These are phyloP conservation scores for Myotis vivesi DNA, from an alignment of 2,797 vertebrate genomes.

Conservation along the genomic window DNA sequence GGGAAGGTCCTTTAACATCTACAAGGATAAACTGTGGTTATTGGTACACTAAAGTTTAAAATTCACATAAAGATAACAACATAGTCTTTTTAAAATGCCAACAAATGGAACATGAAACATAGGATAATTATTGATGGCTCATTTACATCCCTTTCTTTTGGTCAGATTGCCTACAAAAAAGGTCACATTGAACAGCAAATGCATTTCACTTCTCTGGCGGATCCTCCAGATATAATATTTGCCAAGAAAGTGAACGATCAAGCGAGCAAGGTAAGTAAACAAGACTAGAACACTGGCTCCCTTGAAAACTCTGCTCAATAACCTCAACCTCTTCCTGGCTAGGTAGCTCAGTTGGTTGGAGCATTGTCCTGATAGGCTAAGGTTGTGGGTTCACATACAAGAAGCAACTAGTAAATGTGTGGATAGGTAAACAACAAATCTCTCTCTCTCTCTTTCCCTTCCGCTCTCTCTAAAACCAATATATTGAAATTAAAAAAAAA, in stretches of 20 bases:
- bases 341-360: not conserved
- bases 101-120: not conserved
- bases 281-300: not conserved
- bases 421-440: not conserved
- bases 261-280: conserved; percentile 93
- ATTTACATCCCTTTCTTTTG: conserved; percentile 33
- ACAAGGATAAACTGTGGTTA: not conserved
- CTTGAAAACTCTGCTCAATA: not conserved
- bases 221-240: conserved; percentile 93
- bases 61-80: not conserved
- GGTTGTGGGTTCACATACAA: not conserved
- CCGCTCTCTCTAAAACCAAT: not conserved
- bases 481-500: not conserved
- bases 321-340: not conserved
- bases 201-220: conserved; percentile 92
- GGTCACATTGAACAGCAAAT: conserved; percentile 90
- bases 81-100: not conserved
- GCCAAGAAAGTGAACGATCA: conserved; percentile 92
- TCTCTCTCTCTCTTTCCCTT: not conserved
- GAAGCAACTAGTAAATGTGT: not conserved
- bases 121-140: not conserved
- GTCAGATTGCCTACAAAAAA: conserved; percentile 95
- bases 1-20: not conserved
- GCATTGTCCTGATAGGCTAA: not conserved
- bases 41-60: not conserved